Conservation (phyloP, 2,797 vertebrate species). For the Natrix natrix region DNA sequence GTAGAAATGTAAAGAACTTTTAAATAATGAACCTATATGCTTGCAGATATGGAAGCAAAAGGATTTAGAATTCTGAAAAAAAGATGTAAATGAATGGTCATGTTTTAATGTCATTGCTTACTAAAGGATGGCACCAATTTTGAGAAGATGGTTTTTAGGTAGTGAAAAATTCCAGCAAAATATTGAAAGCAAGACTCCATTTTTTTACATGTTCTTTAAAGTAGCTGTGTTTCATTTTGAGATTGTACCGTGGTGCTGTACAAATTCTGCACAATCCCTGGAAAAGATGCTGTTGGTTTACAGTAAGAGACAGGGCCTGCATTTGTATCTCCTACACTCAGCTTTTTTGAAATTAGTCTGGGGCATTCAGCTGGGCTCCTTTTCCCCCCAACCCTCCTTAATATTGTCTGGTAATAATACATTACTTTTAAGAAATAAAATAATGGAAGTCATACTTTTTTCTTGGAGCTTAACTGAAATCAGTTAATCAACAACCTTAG, state of each 20-base stretch:
- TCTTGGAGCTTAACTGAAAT: background rate
- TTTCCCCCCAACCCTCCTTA: background rate
- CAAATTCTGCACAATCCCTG: background rate
- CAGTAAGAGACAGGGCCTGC: background rate
- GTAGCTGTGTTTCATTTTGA: background rate
- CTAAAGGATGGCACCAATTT: background rate
- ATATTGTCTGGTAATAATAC: background rate
- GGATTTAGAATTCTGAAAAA: constrained; percentile 4
- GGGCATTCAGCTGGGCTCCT: background rate
- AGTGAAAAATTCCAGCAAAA: background rate
- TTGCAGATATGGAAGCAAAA: background rate
- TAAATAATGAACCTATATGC: too few species aligned
- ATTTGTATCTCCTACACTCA: background rate
- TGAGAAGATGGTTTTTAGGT: background rate
- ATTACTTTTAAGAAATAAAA: background rate
- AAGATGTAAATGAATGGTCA: background rate
- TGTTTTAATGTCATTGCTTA: background rate
- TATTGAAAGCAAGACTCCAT: background rate
- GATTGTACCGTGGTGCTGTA: background rate
- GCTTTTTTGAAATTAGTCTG: background rate
- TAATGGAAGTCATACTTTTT: background rate
- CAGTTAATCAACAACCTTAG: background rate
- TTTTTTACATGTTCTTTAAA: background rate
- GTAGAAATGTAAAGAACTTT: background rate
- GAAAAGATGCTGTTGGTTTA: background rate